Evolutionary conservation across 2,113 vertebrate genomes (phyloP), one percentile per base, ranked within the genome.

Genomic region (Pampusana beccarii): DNA sequence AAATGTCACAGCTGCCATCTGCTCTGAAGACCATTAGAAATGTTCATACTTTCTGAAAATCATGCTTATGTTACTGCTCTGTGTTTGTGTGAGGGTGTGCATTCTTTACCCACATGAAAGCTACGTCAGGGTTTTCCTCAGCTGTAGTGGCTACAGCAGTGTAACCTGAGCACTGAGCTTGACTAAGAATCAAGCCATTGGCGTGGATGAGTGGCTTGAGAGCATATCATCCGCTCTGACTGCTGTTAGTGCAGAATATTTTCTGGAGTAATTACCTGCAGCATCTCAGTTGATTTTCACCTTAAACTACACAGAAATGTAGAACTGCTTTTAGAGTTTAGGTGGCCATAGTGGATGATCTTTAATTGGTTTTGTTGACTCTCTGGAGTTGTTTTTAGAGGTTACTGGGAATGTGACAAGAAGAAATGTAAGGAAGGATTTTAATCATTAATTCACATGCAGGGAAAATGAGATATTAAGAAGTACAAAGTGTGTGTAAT

Each of bases 71-170:
- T 51, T 74, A 34, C 5, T 66, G 11, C 11, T 82, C 2, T 71
- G 46, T 21, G 6, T 54, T 80, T 29, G 1, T 33, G 9, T 29
- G 18, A 56, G 10, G 4, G 2, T 16, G 8, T 61, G 8, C 16
- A 3, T 51, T 23, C 3, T 73, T 56, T 28, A 14, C 11, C 2
- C 0, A 1, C 2, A 3, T 38, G 8, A 72, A 69, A 64, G 10
- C 28, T 53, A 6, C 10, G 1, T 18, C 19, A 17, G 3, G 2
- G n/a, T 95, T 89, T 74, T 36, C 5, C 11, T 36, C 17, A 10
- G 31, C 25, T 60, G 14, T 80, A 5, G 3, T 48, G 48, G 24
- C 16, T 79, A 2, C 33, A n/a, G 70, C 50, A n/a, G 19, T 4
- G 38, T 66, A 58, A 73, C 40, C 2, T 62, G n/a, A 36, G 36